Conservation (phyloP, 2,797 vertebrate genomes). For the Cryptoblepharus egeriae region DNA sequence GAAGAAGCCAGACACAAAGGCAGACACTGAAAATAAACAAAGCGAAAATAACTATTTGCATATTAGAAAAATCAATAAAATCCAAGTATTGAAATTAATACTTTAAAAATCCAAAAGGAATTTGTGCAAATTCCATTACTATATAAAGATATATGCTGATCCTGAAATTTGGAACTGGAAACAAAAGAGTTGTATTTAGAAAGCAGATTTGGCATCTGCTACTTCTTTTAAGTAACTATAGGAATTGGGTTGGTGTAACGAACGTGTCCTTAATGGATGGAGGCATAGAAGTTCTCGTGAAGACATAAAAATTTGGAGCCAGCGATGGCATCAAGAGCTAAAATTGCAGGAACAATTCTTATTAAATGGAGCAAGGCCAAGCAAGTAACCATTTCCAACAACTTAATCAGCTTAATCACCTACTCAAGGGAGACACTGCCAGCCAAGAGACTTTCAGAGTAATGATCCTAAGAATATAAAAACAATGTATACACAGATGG, state of each 20-base stretch:
- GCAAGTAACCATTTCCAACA: constrained; percentile 28
- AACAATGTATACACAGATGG: constrained; percentile 16
- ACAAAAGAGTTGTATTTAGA: background rate
- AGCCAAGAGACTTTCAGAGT: background rate
- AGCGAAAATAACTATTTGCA: background rate
- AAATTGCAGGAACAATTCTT: constrained; percentile 49
- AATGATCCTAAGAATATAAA: constrained; percentile 19
- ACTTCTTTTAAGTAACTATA: background rate
- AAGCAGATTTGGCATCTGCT: background rate
- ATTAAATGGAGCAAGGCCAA: constrained; percentile 26
- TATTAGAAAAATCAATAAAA: background rate
- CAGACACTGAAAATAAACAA: background rate
- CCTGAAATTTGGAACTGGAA: background rate
- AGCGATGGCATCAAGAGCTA: constrained; percentile 32
- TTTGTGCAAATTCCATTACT: background rate
- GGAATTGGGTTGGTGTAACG: background rate
- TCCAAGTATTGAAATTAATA: background rate
- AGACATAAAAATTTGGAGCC: background rate
- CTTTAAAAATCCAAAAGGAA: too few species aligned
- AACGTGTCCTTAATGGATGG: background rate
- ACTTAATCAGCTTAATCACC: constrained; percentile 56
- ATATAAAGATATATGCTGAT: too few species aligned
- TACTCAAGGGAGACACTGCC: constrained; percentile 35
- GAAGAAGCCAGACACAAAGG: background rate
- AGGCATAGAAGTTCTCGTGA: background rate